Percentiles rank a stretch among this genome's conserved stretches.
phyloP scores from a whole-genome alignment of 2,113 vertebrate genomes.

The Chamaea fasciata region DNA sequence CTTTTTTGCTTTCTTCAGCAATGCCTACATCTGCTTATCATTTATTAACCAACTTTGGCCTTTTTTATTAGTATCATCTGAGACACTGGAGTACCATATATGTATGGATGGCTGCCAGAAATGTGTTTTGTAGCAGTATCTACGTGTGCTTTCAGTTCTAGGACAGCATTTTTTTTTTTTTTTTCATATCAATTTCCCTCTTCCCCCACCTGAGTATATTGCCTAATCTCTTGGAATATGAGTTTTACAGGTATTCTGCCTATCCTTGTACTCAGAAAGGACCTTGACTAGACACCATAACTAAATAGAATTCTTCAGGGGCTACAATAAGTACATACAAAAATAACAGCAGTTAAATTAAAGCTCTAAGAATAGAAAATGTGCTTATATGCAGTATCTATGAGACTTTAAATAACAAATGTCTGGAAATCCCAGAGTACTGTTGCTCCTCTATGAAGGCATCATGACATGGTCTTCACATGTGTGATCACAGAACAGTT shows the following conservation, averaged over 20 bases:
- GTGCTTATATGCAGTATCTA: neutral
- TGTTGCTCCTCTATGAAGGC: neutral
- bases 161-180: neutral
- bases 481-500: neutral
- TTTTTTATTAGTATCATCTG: neutral
- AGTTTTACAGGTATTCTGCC: neutral
- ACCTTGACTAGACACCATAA: neutral
- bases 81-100: neutral
- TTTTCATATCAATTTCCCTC: neutral
- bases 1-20: neutral
- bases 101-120: slow-evolving; percentile 8
- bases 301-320: neutral
- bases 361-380: neutral
- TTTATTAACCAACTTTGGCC: neutral
- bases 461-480: neutral
- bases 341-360: neutral
- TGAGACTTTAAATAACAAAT: neutral
- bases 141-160: neutral
- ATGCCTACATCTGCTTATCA: slow-evolving; percentile 11
- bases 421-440: neutral
- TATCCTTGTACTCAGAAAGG: neutral
- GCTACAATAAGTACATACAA: neutral
- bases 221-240: neutral
- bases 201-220: neutral
- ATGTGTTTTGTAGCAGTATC: neutral